Base-by-base conservation (phyloP, 2,888 invertebrate genomes). In the Oxyteleia sp. region DNA sequence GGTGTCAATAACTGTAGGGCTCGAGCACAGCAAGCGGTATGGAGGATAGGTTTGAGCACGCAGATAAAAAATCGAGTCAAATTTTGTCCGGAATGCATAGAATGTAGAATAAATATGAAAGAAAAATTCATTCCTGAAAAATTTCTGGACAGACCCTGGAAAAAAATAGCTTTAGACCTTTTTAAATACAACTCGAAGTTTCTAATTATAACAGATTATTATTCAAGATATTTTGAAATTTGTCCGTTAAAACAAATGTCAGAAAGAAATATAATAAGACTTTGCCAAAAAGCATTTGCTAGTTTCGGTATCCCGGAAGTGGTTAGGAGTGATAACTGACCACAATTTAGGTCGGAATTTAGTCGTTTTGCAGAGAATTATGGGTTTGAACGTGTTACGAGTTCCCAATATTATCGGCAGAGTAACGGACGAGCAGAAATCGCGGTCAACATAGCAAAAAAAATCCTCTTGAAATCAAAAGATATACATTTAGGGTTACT, bases 1-100 rank as follows among this genome's bases (percentile, higher is more conserved):
- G 89, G 88, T 0, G 82, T 89, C 20, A 84, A 49, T 10, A 88
- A 86, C 51, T 87, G 87, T 59, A 26, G 84, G 15, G 71, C 63
- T 5, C 13, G 85, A 18, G 88, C 87, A 4, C 82, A 79, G 41
- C 85, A 79, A 15, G 80, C 83, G 10, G 82, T 88, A 11, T 88
- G 86, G 86, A 88, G 87, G 87, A 49, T 83, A 5, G 86, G 86
- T 0, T 15, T 86, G 15, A 66, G 71, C 4, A 51, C 55, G 0
- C 74, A 85, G 11, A 43, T 87, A n/a, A 55, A 69, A 23, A 69
- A 85, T 26, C 13, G 82, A 7, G 61, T 86, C 8, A 45, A 64
- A 11, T 38, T 47, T 47, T 87, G 86, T 45, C 76, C 66, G 0
- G 35, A 68, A 0, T 86, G 86, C 47, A 61, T 86, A 2, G 20